phyloP scores from a whole-genome alignment of 1,140 invertebrate species.

The Thalassaphorura encarpata region DNA sequence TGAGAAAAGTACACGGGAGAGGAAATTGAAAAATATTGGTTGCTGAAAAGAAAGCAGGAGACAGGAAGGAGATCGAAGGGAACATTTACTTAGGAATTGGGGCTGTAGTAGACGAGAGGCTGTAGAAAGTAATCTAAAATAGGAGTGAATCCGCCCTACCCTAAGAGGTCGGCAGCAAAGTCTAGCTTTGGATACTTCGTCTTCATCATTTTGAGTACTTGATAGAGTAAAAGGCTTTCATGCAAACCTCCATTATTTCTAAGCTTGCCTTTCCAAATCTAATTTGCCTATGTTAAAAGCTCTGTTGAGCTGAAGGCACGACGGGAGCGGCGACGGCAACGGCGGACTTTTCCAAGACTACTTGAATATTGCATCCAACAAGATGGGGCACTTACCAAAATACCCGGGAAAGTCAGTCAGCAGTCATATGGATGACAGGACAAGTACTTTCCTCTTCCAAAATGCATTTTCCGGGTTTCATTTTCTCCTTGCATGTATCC shows the following conservation, averaged over 20 bases:
- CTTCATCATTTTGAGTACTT: slow-evolving; percentile 26
- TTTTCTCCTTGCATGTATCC: too few relatives aligned
- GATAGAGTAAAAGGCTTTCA: slow-evolving; percentile 34
- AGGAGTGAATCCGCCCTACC: background rate
- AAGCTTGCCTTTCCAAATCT: slow-evolving; percentile 34
- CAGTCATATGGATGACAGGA: too few relatives aligned
- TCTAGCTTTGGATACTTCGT: background rate
- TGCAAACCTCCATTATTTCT: slow-evolving; percentile 36
- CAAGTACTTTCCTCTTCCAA: too few relatives aligned
- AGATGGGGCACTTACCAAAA: too few relatives aligned
- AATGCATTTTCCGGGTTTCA: too few relatives aligned
- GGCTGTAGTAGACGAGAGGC: background rate
- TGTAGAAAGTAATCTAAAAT: slow-evolving; percentile 1
- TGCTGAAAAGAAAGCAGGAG: background rate
- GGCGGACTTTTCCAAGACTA: too few relatives aligned
- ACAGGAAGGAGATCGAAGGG: background rate
- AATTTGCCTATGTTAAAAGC: slow-evolving; percentile 37
- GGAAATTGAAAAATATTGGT: slow-evolving; percentile 26
- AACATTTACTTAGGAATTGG: slow-evolving; percentile 1
- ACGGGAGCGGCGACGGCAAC: too few relatives aligned
- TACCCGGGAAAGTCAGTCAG: too few relatives aligned
- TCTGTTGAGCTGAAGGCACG: slow-evolving; percentile 28
- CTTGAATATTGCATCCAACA: too few relatives aligned
- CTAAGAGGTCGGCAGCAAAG: background rate
- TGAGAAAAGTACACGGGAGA: background rate